Evolutionary conservation across 1,140 invertebrate species (phyloP).

Genomic region (Caenorhabditis latens): DNA sequence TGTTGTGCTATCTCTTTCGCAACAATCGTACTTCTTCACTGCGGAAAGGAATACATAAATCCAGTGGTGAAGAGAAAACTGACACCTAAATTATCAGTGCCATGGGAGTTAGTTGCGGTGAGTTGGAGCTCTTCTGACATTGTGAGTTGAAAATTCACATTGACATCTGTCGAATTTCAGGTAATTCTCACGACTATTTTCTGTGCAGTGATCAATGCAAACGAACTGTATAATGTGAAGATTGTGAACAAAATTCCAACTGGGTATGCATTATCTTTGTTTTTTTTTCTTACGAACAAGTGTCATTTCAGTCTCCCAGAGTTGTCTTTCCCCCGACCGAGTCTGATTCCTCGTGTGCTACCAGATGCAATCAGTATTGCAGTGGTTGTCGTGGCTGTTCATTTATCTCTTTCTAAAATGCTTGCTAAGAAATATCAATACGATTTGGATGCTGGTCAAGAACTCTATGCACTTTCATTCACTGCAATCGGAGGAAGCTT

Average conservation of each 20-base stretch:
- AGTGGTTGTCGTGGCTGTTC: slow-evolving; percentile 80
- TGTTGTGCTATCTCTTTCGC: slow-evolving; percentile 66
- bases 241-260: slow-evolving; percentile 73
- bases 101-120: slow-evolving; percentile 73
- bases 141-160: too few relatives aligned
- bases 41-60: slow-evolving; percentile 73
- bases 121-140: neutral
- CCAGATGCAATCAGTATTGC: slow-evolving; percentile 79
- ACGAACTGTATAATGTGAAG: slow-evolving; percentile 69
- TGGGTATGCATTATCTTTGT: slow-evolving; percentile 64
- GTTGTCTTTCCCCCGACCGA: slow-evolving; percentile 74
- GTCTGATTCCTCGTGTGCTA: slow-evolving; percentile 75
- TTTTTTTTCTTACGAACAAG: neutral
- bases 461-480: slow-evolving; percentile 74
- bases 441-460: slow-evolving; percentile 79
- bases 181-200: slow-evolving; percentile 74
- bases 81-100: slow-evolving; percentile 68
- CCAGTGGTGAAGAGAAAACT: slow-evolving; percentile 71
- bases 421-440: slow-evolving; percentile 80
- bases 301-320: slow-evolving; percentile 74
- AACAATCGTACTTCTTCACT: slow-evolving; percentile 70
- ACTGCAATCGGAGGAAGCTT: slow-evolving; percentile 70
- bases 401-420: slow-evolving; percentile 80
- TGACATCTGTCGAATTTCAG: too few relatives aligned
- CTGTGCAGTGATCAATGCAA: slow-evolving; percentile 70